Evolutionary conservation across 2,113 vertebrate species (phyloP).

Genomic region (Centropus unirufus): DNA sequence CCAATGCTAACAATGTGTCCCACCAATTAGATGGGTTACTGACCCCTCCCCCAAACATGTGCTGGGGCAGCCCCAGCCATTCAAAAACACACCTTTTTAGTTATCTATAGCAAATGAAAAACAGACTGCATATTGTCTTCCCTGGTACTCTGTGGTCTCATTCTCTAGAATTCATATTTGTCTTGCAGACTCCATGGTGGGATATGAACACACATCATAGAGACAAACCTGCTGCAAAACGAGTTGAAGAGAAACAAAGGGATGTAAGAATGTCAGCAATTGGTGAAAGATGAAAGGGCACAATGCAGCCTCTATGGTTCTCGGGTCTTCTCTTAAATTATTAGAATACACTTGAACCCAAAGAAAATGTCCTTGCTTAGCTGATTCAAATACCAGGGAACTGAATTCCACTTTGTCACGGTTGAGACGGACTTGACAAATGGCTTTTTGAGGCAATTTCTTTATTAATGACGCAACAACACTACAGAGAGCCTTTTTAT

Average conservation of each 20-base stretch:
- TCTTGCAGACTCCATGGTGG: background rate
- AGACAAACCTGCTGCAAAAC: background rate
- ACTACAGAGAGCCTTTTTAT: too few relatives aligned
- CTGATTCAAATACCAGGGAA: background rate
- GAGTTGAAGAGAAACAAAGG: background rate
- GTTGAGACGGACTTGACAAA: too few relatives aligned
- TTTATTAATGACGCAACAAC: too few relatives aligned
- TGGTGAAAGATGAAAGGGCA: background rate
- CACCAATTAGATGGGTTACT: background rate
- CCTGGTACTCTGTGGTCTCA: background rate
- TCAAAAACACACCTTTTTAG: background rate
- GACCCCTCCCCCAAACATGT: background rate
- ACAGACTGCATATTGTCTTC: background rate
- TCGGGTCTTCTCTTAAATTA: background rate
- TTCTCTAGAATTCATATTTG: background rate
- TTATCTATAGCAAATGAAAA: background rate
- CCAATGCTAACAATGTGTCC: background rate
- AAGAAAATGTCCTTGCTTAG: background rate
- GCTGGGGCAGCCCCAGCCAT: background rate
- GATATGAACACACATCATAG: background rate
- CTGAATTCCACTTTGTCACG: too few relatives aligned
- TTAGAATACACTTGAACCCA: background rate
- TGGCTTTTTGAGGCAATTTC: too few relatives aligned
- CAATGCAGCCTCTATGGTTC: background rate
- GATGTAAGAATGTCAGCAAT: rapidly evolving